Evolutionary conservation across 2,113 vertebrate genomes (phyloP), one percentile per base, ranked within the genome.

Genomic region (Clarias gariepinus): DNA sequence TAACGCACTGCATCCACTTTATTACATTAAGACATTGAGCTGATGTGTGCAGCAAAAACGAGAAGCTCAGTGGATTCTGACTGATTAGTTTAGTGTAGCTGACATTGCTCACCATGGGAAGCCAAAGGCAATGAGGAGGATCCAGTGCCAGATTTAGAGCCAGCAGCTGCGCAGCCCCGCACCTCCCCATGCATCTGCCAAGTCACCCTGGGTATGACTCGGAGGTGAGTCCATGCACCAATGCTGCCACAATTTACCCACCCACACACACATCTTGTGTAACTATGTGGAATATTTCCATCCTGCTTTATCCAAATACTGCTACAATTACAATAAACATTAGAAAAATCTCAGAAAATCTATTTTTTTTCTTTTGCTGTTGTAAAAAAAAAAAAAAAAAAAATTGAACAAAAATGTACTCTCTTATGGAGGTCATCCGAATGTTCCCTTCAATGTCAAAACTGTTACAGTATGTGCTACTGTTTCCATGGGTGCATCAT

Each of bases 61-160:
- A 52, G 66, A 71, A 16, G 55, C 81, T 85, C 10, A 25, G 90
- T 84, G 86, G 89, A 90, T 93, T 91, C 90, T 92, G 90, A 94
- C 90, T 91, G 91, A 93, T 92, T 91, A 91, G 89, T 93, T 87
- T 86, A 90, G 92, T 91, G 68, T 4, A 58, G 91, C 92, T 95
- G 94, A 93, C 94, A 92, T 93, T 94, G 93, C 92, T 86, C 93
- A 92, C 93, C 83, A 87, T 91, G 68, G 93, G 93, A 94, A 90
- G 88, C 91, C 93, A 91, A 92, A 94, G 93, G 90, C 90, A 92
- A 91, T 90, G 89, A 86, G 88, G 89, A 83, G 90, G 88, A 90
- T 80, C 83, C 89, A 86, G 89, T 89, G 87, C 93, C 93, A 77
- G 87, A 94, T 92, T 91, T 92, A 94, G 92, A 93, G 87, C 89